Conservation (phyloP, 2,888 invertebrate genomes). For the Syrista parreyssii region DNA sequence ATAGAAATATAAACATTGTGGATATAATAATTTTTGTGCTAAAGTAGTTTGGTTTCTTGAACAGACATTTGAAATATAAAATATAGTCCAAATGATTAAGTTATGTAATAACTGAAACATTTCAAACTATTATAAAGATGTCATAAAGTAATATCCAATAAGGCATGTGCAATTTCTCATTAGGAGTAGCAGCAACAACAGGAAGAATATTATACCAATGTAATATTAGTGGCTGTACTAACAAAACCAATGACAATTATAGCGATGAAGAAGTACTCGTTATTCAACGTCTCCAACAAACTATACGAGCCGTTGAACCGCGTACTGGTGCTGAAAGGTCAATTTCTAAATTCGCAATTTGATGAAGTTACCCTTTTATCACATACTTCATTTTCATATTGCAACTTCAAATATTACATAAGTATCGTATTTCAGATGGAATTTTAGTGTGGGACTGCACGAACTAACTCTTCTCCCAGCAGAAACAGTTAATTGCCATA, state of each 20-base stretch:
- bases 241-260: conserved; percentile 71
- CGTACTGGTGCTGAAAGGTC: conserved; percentile 86
- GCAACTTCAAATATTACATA: conserved; percentile 7
- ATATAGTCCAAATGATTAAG: neutral
- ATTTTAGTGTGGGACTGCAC: conserved; percentile 94
- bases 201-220: conserved; percentile 84
- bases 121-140: neutral
- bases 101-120: neutral
- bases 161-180: neutral
- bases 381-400: conserved; percentile 10
- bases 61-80: neutral
- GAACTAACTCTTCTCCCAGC: conserved; percentile 75
- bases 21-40: neutral
- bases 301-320: conserved; percentile 90
- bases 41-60: neutral
- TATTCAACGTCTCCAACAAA: conserved; percentile 85
- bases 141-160: neutral
- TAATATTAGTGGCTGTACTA: conserved; percentile 78
- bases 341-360: conserved; percentile 15
- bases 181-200: conserved; percentile 76
- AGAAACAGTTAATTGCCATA: conserved; percentile 66
- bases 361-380: neutral
- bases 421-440: conserved; percentile 76
- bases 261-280: conserved; percentile 74
- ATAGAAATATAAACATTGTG: neutral